Conservation (phyloP, 64 coral and sea anemone species). For the Actinia tenebrosa region DNA sequence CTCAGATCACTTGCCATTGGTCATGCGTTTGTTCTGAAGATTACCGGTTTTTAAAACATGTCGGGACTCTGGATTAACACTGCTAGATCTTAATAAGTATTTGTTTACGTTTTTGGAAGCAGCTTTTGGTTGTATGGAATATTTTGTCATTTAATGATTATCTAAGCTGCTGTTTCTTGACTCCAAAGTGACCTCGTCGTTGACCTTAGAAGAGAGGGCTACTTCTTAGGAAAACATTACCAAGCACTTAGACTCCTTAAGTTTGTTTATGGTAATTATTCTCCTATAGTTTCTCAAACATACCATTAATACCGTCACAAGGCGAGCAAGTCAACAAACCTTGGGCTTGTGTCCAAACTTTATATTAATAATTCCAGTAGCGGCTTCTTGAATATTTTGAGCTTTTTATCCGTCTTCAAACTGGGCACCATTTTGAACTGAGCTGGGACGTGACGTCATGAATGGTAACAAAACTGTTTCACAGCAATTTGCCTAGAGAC, state of each 20-base stretch:
- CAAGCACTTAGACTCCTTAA: not conserved
- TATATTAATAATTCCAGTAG: too few relatives aligned
- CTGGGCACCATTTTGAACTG: too few relatives aligned
- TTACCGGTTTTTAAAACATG: not conserved
- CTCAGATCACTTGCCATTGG: not conserved
- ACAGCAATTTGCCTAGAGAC: too few relatives aligned
- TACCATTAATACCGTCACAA: not conserved
- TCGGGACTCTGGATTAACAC: not conserved
- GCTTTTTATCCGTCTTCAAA: too few relatives aligned
- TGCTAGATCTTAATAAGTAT: conserved; percentile 1
- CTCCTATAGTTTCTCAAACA: not conserved
- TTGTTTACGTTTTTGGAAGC: not conserved
- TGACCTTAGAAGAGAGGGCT: not conserved
- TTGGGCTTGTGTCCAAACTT: not conserved
- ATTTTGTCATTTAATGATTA: not conserved
- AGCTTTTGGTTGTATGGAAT: not conserved
- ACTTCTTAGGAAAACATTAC: not conserved
- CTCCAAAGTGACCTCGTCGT: not conserved
- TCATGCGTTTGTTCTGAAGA: not conserved
- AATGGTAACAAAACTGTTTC: too few relatives aligned
- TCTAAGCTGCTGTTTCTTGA: not conserved
- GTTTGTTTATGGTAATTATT: not conserved
- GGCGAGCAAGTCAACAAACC: not conserved
- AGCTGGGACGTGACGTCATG: too few relatives aligned
- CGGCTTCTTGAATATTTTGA: too few relatives aligned